Evolutionary conservation across 2,888 invertebrate genomes (phyloP), one percentile per base, ranked within the genome.

Genomic region (Pemphredon lugubris): DNA sequence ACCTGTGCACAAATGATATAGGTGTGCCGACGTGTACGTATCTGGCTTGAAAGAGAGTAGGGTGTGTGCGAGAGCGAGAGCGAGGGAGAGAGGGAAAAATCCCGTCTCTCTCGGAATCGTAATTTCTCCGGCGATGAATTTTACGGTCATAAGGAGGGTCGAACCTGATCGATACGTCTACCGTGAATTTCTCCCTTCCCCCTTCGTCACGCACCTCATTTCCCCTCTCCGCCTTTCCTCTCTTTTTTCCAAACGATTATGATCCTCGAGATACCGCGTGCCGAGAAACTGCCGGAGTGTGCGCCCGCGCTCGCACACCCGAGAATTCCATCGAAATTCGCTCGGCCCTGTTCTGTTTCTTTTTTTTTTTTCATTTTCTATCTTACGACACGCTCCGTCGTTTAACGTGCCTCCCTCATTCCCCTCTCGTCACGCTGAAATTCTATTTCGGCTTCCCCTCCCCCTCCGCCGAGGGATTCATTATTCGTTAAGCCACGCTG

Each of bases 111-210:
- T 20, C 39, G 39, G 68, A 77, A 67, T 34, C 64, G 67, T 77
- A 73, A 76, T 67, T 66, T 64, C 55, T 54, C 20, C 23, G 50
- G 60, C 44, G 39, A 30, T 40, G 50, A 63, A 54, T 70, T 77
- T 76, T 63, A 70, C 63, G 65, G 51, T 65, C 59, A 54, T 64
- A 66, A 57, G 70, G 61, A 71, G 54, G 60, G 58, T 67, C 63
- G 77, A 74, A 75, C 53, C 64, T 64, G 75, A 78, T 75, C 78
- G 77, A 77, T 77, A 68, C 66, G 60, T 68, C 39, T 55, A 48
- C 53, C 54, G 51, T 50, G 40, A 48, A 40, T 50, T 53, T 21
- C 30, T 18, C 2, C 37, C 44, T 7, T 32, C 16, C 6, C 18
- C 26, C n/a, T 7, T 11, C 44, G 34, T 42, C 18, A 47, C 42